A percentile compares a stretch with the other conserved stretches of the same genome.
Evolutionary conservation across 1,140 invertebrate genomes (phyloP).

Genomic region (Drosophila sp.): DNA sequence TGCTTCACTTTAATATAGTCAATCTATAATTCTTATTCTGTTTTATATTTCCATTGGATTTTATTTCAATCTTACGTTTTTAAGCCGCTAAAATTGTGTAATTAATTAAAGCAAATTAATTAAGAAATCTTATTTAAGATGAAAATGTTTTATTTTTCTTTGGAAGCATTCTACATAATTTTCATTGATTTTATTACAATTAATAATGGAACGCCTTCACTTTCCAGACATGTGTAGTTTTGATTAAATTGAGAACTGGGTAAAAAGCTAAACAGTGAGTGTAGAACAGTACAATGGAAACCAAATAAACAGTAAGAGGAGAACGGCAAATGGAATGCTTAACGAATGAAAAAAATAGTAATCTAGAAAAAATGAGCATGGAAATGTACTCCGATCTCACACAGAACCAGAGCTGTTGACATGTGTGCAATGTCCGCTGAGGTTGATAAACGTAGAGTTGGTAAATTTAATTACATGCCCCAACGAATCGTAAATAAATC

Average conservation of each 20-base stretch:
- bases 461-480: conserved; percentile 72
- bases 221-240: too few species aligned
- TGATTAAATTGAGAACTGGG: background rate
- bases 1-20: too few species aligned
- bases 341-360: background rate
- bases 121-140: too few species aligned
- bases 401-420: conserved; percentile 11
- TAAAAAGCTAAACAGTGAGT: background rate
- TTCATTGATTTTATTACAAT: too few species aligned
- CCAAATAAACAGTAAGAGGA: background rate
- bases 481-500: conserved; percentile 65
- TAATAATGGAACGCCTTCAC: too few species aligned
- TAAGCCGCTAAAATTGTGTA: background rate
- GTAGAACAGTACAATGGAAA: background rate
- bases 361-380: background rate
- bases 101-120: too few species aligned
- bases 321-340: conserved; percentile 1
- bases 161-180: too few species aligned
- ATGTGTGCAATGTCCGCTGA: conserved; percentile 35
- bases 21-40: too few species aligned
- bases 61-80: too few species aligned
- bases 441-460: conserved; percentile 47
- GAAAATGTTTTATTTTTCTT: too few species aligned
- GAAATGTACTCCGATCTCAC: background rate
- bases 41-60: too few species aligned